phyloP scores from a whole-genome alignment of 1,140 invertebrate species.

The Ladona fulva region DNA sequence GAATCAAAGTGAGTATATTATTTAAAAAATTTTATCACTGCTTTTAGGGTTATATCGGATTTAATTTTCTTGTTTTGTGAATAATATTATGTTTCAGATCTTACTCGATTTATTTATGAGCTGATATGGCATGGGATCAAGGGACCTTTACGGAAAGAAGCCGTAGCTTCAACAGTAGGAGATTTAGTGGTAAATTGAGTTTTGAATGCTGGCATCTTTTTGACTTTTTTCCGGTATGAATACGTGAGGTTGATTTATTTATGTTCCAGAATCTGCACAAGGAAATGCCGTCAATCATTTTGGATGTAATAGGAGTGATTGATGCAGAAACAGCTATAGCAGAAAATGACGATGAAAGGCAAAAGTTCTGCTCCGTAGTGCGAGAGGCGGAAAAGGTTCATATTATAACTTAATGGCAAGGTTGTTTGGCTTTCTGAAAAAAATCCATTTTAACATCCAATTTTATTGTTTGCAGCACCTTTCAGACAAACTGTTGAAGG shows the following conservation, averaged over 20 bases:
- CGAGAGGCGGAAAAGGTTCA: conserved; percentile 62
- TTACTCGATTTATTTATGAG: conserved; percentile 42
- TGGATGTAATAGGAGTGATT: conserved; percentile 68
- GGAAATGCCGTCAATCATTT: conserved; percentile 63
- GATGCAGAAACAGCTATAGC: conserved; percentile 62
- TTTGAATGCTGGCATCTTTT: conserved; percentile 16
- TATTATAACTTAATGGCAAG: background rate
- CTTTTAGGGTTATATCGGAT: conserved; percentile 41
- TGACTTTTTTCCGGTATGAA: conserved; percentile 16
- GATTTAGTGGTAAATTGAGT: conserved; percentile 54
- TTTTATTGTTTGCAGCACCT: conserved; percentile 49
- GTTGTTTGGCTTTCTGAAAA: background rate
- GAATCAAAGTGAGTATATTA: background rate
- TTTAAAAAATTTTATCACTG: conserved; percentile 22
- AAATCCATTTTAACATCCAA: background rate
- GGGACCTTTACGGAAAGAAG: conserved; percentile 60
- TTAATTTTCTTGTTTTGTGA: conserved; percentile 30
- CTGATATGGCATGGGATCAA: conserved; percentile 59
- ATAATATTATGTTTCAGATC: conserved; percentile 42
- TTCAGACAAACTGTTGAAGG: conserved; percentile 78
- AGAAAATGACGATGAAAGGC: conserved; percentile 51
- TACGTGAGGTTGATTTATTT: conserved; percentile 22
- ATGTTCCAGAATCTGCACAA: conserved; percentile 54
- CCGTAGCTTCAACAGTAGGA: conserved; percentile 50
- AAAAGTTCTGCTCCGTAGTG: conserved; percentile 66